Evolutionary conservation across 2,797 vertebrate species (phyloP), one percentile per base, ranked within the genome.

Genomic region (Varecia variegata): DNA sequence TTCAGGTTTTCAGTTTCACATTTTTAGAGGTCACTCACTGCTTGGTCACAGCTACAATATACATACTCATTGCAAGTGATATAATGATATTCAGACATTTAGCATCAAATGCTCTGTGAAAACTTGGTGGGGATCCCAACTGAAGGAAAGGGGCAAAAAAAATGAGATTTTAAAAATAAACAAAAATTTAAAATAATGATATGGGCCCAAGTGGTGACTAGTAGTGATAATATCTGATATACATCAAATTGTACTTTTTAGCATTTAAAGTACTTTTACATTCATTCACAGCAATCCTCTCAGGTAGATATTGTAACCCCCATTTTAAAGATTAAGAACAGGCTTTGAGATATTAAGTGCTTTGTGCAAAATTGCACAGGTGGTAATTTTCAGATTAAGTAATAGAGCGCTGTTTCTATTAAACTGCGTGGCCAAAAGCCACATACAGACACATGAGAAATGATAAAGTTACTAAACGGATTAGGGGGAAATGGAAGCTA

Each of bases 321-420:
- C 20, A 68, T 92, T 97, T 96, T 90, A 95, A 90, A 90, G 96
- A 97, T 94, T 97, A 97, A 56, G 45, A 47, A 38, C 3, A 43
- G 47, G 3, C 40, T 96, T 82, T 95, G 89, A 88, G 92, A 92
- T 79, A 95, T 94, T 92, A 73, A 83, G 27, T 18, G 12, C 81
- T 77, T 93, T 94, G 73, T 90, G 35, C 11, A 87, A 84, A 94
- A 81, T 79, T 13, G 1, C 73, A 25, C 18, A 95, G 60, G 77
- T 80, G 38, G 71, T 76, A 84, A 95, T 97, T 97, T 98, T 93
- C 93, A 92, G 97, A 96, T 97, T 96, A 97, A 81, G 62, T 88
- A 74, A 58, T 21, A 85, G n/a, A 35, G 14, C 54, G 73, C 73
- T 52, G 73, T 96, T 96, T 87, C 58, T 74, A 94, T 35, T 71